Conservation (phyloP, 92 coral and sea anemone species). For the Paramuricea clavata region DNA sequence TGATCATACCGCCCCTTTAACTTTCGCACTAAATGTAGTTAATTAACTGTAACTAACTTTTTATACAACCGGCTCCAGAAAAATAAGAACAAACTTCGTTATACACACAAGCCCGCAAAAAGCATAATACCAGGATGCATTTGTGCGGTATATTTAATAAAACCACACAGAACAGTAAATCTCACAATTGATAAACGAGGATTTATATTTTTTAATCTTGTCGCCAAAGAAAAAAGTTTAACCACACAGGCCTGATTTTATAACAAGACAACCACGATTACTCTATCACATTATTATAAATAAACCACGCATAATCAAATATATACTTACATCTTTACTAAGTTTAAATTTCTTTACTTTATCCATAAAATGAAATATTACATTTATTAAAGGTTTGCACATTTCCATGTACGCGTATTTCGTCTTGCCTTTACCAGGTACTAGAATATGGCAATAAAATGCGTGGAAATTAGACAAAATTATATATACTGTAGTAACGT, state of each 20-base stretch:
- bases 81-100: no score
- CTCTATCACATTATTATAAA: no score
- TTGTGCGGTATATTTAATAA: no score
- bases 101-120: no score
- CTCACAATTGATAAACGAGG: neutral
- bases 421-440: conserved; percentile 74
- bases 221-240: neutral
- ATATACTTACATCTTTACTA: conserved; percentile 88
- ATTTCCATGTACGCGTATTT: conserved; percentile 87
- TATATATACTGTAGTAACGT: no score
- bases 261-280: neutral
- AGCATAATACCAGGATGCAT: no score
- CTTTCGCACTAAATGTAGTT: no score
- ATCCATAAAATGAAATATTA: conserved; percentile 91
- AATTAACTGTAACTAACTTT: no score
- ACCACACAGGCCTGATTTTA: neutral
- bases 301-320: neutral
- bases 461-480: no score
- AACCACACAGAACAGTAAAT: neutral
- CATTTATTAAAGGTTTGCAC: conserved; percentile 89
- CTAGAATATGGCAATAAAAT: conserved; percentile 73
- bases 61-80: no score
- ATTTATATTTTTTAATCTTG: neutral
- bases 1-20: no score
- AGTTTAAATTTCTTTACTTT: conserved; percentile 89